Evolutionary conservation across 2,797 vertebrate species (phyloP).

Genomic region (Octomys mimax): DNA sequence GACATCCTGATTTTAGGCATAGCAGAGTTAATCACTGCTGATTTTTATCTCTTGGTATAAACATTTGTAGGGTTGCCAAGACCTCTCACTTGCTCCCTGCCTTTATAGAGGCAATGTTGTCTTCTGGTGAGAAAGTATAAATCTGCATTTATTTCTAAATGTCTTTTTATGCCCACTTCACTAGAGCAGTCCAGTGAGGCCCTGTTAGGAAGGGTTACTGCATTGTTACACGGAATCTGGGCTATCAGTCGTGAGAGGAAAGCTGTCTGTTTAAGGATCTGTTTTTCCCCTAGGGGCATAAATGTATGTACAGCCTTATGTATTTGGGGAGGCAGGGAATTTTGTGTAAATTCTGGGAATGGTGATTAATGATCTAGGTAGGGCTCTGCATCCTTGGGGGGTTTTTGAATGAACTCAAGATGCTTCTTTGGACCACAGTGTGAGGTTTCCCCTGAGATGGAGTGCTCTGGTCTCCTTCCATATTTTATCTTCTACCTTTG

Average conservation of each 20-base stretch:
- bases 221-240: slow-evolving; percentile 18
- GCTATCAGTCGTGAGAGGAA: neutral
- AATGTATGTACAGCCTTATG: neutral
- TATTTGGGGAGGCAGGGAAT: neutral
- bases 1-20: neutral
- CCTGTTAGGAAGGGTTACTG: slow-evolving; percentile 6
- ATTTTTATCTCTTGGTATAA: slow-evolving; percentile 20
- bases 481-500: neutral
- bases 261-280: slow-evolving; percentile 58
- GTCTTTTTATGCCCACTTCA: slow-evolving; percentile 53
- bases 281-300: neutral
- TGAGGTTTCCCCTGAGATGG: neutral
- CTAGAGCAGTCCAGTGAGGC: slow-evolving; percentile 33
- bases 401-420: neutral
- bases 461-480: neutral
- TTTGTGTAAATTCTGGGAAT: slow-evolving; percentile 49
- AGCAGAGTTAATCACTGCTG: neutral
- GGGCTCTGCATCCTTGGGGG: neutral
- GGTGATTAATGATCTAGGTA: neutral
- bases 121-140: slow-evolving; percentile 35
- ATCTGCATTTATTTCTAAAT: slow-evolving; percentile 49
- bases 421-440: neutral
- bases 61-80: neutral
- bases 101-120: neutral
- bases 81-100: neutral